These are phyloP conservation scores for Aurelia coerulea DNA, from an alignment of 30 jellyfish, hydroid and myxozoan genomes.

Conservation along the genomic window DNA sequence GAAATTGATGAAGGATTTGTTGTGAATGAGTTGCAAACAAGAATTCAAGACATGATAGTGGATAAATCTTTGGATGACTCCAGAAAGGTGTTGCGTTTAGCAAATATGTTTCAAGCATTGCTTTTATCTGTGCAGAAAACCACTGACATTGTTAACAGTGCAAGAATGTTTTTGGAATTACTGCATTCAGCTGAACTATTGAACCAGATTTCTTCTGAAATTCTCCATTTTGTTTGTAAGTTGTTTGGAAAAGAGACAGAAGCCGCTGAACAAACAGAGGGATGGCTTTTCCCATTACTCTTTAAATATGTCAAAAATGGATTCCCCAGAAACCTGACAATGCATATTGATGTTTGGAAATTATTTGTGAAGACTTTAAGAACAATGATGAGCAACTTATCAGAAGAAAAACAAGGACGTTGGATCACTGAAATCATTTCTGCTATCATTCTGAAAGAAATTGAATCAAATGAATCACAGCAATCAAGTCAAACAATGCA, in stretches of 20 bases:
- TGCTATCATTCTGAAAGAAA: too few relatives aligned
- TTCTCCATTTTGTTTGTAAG: slow-evolving; percentile 9
- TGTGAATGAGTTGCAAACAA: background rate
- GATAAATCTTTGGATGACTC: background rate
- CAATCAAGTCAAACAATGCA: too few relatives aligned
- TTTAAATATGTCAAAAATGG: slow-evolving; percentile 2
- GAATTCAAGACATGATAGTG: background rate
- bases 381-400: slow-evolving; percentile 7
- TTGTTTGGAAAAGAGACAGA: background rate
- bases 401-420: slow-evolving; percentile 7
- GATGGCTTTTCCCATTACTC: background rate
- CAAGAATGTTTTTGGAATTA: slow-evolving; percentile 10
- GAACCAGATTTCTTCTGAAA: background rate
- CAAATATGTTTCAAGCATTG: slow-evolving; percentile 31
- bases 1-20: slow-evolving; percentile 31
- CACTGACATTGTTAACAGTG: background rate
- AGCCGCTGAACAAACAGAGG: background rate
- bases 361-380: background rate
- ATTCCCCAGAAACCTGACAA: background rate
- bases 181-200: background rate
- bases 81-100: background rate
- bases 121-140: slow-evolving; percentile 3
- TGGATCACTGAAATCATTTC: background rate
- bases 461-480: too few relatives aligned
- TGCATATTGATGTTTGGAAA: slow-evolving; percentile 10